These are phyloP conservation scores for Nannobrachium achirus DNA, from an alignment of 2,113 vertebrate species.

Conservation along the genomic window DNA sequence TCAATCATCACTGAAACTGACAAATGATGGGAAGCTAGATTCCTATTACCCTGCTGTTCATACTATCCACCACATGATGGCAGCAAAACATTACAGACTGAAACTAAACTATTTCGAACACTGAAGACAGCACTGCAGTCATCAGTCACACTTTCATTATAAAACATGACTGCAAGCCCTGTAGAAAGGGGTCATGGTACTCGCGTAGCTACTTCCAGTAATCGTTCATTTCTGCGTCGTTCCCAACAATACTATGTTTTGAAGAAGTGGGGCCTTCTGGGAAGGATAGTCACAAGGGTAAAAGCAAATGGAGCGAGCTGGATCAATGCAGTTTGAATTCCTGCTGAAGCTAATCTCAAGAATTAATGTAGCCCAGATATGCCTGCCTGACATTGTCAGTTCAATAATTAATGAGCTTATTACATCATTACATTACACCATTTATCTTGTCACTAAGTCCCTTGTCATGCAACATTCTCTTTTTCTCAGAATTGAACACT, in stretches of 20 bases:
- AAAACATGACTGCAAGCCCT: too few relatives aligned
- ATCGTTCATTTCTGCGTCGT: too few relatives aligned
- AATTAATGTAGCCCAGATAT: conserved; percentile 42
- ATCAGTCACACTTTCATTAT: neutral
- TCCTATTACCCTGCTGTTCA: conserved; percentile 3
- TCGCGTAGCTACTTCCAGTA: too few relatives aligned
- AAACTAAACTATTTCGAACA: neutral
- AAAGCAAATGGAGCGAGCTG: neutral
- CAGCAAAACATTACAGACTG: conserved; percentile 30
- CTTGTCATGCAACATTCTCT: conserved; percentile 10
- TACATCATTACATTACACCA: conserved; percentile 17
- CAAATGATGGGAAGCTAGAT: too few relatives aligned
- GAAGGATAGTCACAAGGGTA: neutral
- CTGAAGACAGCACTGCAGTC: neutral
- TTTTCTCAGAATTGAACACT: neutral
- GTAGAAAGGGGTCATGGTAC: too few relatives aligned
- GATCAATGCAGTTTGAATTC: conserved; percentile 54
- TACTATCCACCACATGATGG: conserved; percentile 54
- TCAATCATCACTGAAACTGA: too few relatives aligned
- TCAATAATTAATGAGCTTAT: conserved; percentile 41
- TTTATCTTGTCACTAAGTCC: conserved; percentile 17
- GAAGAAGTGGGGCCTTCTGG: conserved; percentile 7
- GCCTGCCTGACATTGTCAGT: conserved; percentile 2
- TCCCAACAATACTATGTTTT: neutral
- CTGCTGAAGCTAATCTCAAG: conserved; percentile 26